Evolutionary conservation across 2,888 invertebrate genomes (phyloP).

Genomic region (Hirudinaria manillensis): DNA sequence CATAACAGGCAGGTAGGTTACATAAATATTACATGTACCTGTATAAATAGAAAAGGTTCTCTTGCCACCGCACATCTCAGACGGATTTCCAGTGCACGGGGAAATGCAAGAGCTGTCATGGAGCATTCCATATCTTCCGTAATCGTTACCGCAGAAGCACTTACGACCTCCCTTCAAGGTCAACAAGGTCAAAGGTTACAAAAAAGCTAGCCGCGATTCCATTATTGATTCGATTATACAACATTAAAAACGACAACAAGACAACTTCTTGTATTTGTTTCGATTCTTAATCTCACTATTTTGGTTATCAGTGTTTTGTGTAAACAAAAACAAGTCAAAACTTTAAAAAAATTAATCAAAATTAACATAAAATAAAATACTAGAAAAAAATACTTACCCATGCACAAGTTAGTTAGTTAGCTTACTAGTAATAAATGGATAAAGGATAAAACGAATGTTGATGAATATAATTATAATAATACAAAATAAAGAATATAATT

Average conservation of each 20-base stretch:
- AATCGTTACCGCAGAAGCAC: slow-evolving; percentile 27
- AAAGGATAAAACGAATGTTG: background rate
- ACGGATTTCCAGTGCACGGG: background rate
- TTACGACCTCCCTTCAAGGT: background rate
- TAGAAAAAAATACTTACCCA: no score
- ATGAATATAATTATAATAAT: background rate
- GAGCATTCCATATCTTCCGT: slow-evolving; percentile 16
- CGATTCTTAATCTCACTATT: no score
- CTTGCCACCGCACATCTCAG: slow-evolving; percentile 10
- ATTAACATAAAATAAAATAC: no score
- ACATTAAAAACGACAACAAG: background rate
- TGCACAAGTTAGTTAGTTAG: background rate
- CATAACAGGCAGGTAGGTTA: no score
- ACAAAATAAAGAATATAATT: background rate
- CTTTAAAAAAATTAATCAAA: no score
- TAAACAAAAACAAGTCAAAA: no score
- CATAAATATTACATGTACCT: background rate
- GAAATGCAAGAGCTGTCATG: background rate
- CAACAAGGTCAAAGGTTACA: background rate
- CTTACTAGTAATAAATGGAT: background rate
- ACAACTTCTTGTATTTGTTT: background rate
- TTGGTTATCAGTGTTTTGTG: no score
- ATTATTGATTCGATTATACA: background rate
- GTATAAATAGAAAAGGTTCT: slow-evolving; percentile 1
- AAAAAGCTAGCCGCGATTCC: background rate